Conservation (phyloP, 2,113 vertebrate species). For the Boleophthalmus pectinirostris region DNA sequence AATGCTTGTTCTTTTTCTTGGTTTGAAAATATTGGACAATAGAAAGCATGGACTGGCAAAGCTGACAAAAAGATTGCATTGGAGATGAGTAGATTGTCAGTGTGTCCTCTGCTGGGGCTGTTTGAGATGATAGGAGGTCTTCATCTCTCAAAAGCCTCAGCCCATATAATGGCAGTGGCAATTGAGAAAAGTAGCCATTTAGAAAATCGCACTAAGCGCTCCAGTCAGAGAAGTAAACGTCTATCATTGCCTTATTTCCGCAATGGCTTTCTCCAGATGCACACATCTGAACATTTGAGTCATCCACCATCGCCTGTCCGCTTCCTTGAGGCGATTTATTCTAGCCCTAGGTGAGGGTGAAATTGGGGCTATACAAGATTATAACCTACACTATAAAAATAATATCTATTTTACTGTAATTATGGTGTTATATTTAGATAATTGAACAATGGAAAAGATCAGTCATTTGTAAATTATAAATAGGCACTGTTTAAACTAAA, state of each 20-base stretch:
- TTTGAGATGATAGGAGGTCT: conserved; percentile 27
- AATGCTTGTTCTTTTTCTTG: conserved; percentile 6
- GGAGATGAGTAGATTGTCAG: background rate
- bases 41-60: conserved; percentile 7
- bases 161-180: conserved; percentile 28
- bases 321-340: background rate
- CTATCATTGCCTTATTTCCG: conserved; percentile 25
- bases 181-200: conserved; percentile 45
- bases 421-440: background rate
- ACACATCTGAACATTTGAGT: background rate
- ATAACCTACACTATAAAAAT: background rate
- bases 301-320: conserved; percentile 14
- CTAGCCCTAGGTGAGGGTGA: background rate
- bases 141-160: conserved; percentile 20
- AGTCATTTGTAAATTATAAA: too few species aligned
- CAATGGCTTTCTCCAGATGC: conserved; percentile 8
- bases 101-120: background rate
- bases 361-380: background rate
- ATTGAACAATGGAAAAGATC: background rate
- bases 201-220: conserved; percentile 13
- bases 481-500: background rate
- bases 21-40: conserved; percentile 18
- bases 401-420: too few species aligned
- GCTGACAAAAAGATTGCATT: conserved; percentile 19
- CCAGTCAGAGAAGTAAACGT: conserved; percentile 6